Evolutionary conservation across 2,888 invertebrate genomes (phyloP), one percentile per base, ranked within the genome.

Genomic region (Stomorhina lunata): DNA sequence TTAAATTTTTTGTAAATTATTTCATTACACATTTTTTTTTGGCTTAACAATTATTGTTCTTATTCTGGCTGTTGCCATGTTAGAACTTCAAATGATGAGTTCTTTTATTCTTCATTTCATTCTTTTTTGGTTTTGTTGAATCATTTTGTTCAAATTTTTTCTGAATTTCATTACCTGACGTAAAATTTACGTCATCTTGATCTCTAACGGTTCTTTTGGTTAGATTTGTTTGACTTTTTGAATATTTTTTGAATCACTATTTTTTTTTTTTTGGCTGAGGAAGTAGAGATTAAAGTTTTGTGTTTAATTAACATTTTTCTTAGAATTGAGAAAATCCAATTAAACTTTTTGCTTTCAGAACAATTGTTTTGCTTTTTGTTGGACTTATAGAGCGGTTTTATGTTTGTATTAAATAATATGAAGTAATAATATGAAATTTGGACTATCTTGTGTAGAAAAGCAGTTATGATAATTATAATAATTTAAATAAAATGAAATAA

Each of bases 181-280:
- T 86, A 88, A 87, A 87, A 86, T 88, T 86, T 86, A 86, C 88
- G 88, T 87, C 89, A 88, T 85, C 84, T 32, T 65, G 6, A 53
- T 40, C 48, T 66, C 12, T 88, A 89, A 89, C 88, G 87, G 88
- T 72, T 45, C 25, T 76, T 76, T 53, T 15, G 48, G 4, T 59
- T 4, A 55, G 45, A 63, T 37, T 27, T 57, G 37, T 61, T n/a
- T 68, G 2, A 17, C 40, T 20, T 32, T 55, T 15, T 22, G 15
- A n/a, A 2, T 12, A 6, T 17, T 73, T 59, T 40, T 22, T 15
- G 29, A 17, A 15, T 37, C 17, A 10, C 34, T 37, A 63, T 68
- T 55, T 34, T 43, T 61, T 68, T n/a, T n/a, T 12, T 20, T 55
- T 20, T 34, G 2, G 15, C 32, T 34, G 43, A 50, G 72, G 32